Conservation (phyloP, 2,888 invertebrate genomes). For the Eurois occulta region DNA sequence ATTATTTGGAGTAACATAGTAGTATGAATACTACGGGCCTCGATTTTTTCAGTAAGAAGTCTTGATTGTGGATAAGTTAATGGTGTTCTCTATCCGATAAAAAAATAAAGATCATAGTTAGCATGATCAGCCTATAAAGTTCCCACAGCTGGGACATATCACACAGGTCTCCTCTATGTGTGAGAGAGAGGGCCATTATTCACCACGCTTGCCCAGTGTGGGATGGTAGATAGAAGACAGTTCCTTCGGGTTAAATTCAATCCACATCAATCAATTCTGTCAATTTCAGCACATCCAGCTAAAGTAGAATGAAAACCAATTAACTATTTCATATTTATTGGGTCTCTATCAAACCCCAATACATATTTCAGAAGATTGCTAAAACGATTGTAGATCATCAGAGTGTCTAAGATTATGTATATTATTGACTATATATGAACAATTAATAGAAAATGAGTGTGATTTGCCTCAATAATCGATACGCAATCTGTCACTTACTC, state of each 20-base stretch:
- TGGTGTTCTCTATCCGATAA: not conserved
- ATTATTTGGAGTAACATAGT: not conserved
- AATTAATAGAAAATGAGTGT: not conserved
- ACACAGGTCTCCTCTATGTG: not conserved
- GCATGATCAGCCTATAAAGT: not conserved
- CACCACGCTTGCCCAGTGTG: not conserved
- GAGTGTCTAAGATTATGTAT: not conserved
- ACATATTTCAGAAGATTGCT: not conserved
- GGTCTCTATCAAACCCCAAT: not conserved
- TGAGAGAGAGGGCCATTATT: not conserved
- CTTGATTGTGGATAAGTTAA: too few relatives aligned
- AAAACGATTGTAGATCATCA: not conserved
- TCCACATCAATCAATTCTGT: too few relatives aligned
- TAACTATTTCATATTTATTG: not conserved
- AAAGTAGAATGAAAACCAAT: not conserved
- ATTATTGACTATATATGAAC: not conserved
- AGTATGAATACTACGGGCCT: too few relatives aligned
- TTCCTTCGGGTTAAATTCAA: not conserved
- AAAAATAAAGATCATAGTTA: not conserved
- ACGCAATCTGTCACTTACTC: conserved; percentile 7
- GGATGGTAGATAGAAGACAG: not conserved
- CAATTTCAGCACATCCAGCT: not conserved
- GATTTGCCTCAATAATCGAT: not conserved
- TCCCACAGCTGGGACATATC: not conserved
- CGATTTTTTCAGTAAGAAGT: not conserved